Percentiles rank a stretch among this genome's conserved stretches.
Evolutionary conservation across 2,113 vertebrate species (phyloP).

Genomic region (Hystrix brachyura): DNA sequence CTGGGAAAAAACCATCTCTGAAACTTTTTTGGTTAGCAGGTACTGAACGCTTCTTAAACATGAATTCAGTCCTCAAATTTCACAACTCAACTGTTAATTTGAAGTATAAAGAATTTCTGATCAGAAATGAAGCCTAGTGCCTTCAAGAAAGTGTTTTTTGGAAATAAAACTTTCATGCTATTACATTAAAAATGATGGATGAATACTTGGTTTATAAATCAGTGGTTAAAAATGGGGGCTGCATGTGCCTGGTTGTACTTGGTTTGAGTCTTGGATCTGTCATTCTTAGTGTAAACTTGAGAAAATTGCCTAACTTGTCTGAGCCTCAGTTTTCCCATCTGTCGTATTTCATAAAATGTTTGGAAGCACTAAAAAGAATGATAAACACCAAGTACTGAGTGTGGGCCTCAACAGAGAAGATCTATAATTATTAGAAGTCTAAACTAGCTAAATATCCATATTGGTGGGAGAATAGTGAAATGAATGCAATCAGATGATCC

Average conservation of each 20-base stretch:
- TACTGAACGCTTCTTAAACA: not conserved
- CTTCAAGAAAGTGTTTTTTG: not conserved
- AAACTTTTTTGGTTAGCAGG: not conserved
- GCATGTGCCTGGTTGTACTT: fast-evolving
- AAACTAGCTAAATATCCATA: not conserved
- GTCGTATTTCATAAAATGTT: not conserved
- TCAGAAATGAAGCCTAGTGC: not conserved
- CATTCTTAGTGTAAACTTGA: not conserved
- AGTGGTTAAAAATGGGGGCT: not conserved
- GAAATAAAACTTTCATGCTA: not conserved
- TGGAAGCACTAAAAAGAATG: not conserved
- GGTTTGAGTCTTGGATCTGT: not conserved
- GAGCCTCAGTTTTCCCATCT: not conserved
- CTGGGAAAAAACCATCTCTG: not conserved
- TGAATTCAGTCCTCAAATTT: conserved; percentile 11
- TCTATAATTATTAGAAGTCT: not conserved
- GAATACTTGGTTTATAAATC: not conserved
- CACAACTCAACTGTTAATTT: not conserved
- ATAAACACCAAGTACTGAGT: not conserved
- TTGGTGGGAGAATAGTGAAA: not conserved
- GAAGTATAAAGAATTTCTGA: conserved; percentile 34
- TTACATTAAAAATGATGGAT: not conserved
- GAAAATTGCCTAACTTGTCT: not conserved
- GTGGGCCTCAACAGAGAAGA: not conserved
- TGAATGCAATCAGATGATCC: not conserved